Conservation (phyloP, 2,888 invertebrate species). For the Tetanocera ferruginea region DNA sequence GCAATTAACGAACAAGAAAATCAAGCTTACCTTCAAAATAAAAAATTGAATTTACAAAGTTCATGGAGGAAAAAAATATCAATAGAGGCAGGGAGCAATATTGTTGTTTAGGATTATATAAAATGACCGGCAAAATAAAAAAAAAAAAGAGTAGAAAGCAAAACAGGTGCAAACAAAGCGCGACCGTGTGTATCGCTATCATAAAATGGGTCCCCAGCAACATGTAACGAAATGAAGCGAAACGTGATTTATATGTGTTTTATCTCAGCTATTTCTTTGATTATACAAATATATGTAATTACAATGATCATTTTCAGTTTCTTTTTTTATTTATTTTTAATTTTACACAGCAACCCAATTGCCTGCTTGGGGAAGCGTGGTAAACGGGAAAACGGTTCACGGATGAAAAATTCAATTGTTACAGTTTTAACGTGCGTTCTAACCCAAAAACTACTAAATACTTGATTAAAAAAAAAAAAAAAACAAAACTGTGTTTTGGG, state of each 20-base stretch:
- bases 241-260: slow-evolving; percentile 9
- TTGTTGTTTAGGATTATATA: too few species aligned
- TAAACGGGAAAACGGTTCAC: slow-evolving; percentile 12
- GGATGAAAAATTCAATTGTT: neutral
- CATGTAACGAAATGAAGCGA: slow-evolving; percentile 26
- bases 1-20: neutral
- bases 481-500: too few species aligned
- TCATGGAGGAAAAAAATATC: neutral
- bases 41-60: neutral
- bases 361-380: slow-evolving; percentile 11
- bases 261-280: neutral
- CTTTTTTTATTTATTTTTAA: too few species aligned
- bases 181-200: neutral
- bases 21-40: neutral
- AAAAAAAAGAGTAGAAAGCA: too few species aligned
- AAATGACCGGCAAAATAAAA: too few species aligned
- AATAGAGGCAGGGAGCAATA: neutral
- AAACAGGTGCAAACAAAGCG: too few species aligned
- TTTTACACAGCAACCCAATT: neutral
- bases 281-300: neutral
- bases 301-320: neutral
- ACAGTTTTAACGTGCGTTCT: neutral
- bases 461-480: too few species aligned
- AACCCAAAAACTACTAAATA: neutral
- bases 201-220: slow-evolving; percentile 22